A percentile compares a stretch with the other conserved stretches of the same genome.
phyloP scores from a whole-genome alignment of 1,140 invertebrate species.

The Zaprionus inermis region DNA sequence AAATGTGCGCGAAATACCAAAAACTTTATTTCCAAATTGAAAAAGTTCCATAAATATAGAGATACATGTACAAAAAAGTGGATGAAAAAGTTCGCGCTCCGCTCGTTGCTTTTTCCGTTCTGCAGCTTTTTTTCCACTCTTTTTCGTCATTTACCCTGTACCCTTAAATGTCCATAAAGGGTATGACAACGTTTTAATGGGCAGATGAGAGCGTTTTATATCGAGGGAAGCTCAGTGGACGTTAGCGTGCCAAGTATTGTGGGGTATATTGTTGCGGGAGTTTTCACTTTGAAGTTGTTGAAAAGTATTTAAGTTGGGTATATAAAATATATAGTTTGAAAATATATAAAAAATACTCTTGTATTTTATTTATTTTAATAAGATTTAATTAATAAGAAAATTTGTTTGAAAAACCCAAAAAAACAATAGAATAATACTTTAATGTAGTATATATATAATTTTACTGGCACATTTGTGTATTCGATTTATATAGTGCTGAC shows the following conservation, averaged over 20 bases:
- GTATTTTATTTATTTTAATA: no score
- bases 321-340: no score
- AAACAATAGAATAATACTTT: no score
- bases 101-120: constrained; percentile 38
- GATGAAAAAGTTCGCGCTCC: constrained; percentile 60
- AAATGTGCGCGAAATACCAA: constrained; percentile 68
- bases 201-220: background rate
- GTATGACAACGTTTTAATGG: constrained; percentile 4
- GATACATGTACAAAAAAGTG: constrained; percentile 58
- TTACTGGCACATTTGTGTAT: no score
- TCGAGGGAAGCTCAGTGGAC: background rate
- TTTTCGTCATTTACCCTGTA: constrained; percentile 21
- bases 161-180: background rate
- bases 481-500: no score
- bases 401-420: no score
- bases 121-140: constrained; percentile 16
- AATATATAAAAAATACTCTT: no score
- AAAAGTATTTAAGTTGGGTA: no score
- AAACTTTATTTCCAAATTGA: constrained; percentile 82
- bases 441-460: no score
- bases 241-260: background rate
- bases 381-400: no score
- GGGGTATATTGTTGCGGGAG: background rate
- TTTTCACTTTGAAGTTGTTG: no score
- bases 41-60: constrained; percentile 82